Evolutionary conservation across 1,140 invertebrate genomes (phyloP).

Genomic region (Phortica variegata): DNA sequence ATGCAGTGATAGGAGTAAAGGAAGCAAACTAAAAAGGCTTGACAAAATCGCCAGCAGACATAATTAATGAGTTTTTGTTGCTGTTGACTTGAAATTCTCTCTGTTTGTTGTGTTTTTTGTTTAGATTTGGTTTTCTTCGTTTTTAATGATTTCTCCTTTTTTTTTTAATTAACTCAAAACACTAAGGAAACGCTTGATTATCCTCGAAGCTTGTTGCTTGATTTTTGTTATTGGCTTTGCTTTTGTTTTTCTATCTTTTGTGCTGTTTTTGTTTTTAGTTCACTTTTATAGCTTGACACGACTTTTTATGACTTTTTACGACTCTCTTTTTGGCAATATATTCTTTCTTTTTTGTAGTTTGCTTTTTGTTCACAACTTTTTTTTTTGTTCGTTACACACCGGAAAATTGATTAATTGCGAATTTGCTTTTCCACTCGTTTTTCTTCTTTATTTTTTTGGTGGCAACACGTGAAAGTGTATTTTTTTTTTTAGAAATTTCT

Average conservation of each 20-base stretch:
- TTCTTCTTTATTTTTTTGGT: conserved; percentile 12
- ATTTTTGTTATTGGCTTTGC: conserved; percentile 2
- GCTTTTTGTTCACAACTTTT: conserved; percentile 3
- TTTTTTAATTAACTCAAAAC: conserved; percentile 27
- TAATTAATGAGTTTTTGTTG: not conserved
- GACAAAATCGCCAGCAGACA: not conserved
- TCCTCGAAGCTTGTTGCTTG: not conserved
- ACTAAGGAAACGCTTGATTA: not conserved
- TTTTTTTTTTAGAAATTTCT: conserved; percentile 37
- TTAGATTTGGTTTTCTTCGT: not conserved
- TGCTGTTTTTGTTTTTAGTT: no score
- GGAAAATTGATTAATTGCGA: conserved; percentile 52
- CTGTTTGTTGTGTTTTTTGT: not conserved
- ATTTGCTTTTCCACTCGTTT: conserved; percentile 7
- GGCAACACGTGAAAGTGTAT: no score
- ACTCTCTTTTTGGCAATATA: not conserved
- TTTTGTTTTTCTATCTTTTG: not conserved
- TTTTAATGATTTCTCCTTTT: not conserved
- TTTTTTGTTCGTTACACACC: conserved; percentile 25
- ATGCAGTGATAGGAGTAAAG: no score
- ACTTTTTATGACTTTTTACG: no score
- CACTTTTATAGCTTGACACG: no score
- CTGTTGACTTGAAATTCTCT: not conserved
- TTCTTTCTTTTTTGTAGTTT: conserved; percentile 10
- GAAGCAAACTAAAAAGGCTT: no score